phyloP scores from a whole-genome alignment of 2,797 vertebrate genomes.

The Lateolabrax maculatus region DNA sequence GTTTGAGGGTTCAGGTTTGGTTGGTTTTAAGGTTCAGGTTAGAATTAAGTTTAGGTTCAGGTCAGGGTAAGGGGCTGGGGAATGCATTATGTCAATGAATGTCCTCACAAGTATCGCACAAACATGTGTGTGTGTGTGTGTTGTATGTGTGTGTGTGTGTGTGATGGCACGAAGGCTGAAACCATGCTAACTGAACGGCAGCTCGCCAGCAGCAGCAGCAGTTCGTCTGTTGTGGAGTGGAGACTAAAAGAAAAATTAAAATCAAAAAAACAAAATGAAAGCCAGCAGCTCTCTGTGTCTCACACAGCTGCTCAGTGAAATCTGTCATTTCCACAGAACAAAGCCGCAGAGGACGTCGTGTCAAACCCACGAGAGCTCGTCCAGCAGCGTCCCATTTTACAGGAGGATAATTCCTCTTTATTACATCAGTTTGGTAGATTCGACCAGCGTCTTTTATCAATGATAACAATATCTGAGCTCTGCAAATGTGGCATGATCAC shows the following conservation, averaged over 20 bases:
- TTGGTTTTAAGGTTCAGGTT: no score
- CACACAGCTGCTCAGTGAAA: conserved; percentile 17
- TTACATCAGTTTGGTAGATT: neutral
- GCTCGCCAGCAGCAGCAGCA: conserved; percentile 34
- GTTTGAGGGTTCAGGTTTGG: no score
- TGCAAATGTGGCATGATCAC: neutral
- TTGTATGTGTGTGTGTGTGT: conserved; percentile 8
- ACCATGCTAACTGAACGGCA: conserved; percentile 35
- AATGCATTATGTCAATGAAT: no score
- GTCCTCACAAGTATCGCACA: no score
- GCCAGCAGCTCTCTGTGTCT: neutral
- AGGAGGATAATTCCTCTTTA: neutral
- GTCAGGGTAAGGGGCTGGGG: no score
- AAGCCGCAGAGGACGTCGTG: neutral
- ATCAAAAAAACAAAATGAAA: conserved; percentile 2
- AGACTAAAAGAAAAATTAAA: conserved; percentile 24
- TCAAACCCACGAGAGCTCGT: neutral
- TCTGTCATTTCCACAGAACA: conserved; percentile 9
- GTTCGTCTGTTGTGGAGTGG: conserved; percentile 15
- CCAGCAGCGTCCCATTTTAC: neutral
- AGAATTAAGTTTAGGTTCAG: no score
- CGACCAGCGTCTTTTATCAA: neutral
- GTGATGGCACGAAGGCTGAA: conserved; percentile 26
- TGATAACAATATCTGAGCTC: neutral
- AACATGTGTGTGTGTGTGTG: neutral